These are phyloP conservation scores for Phaetusa simplex DNA, from an alignment of 2,113 vertebrate species.

Conservation along the genomic window DNA sequence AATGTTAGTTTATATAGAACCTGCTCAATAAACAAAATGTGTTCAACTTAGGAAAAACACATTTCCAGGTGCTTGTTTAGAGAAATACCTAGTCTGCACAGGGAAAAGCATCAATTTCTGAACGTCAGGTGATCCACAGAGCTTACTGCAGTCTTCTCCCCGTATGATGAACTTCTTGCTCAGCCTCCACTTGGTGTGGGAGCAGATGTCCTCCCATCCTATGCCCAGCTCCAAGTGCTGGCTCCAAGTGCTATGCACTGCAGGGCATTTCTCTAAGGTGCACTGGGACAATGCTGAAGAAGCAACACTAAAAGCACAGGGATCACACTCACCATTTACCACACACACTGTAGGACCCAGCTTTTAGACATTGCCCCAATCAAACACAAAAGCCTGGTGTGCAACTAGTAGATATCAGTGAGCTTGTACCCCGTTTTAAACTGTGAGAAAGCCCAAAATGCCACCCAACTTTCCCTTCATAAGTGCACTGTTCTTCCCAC, in stretches of 20 bases:
- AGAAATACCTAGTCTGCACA: neutral
- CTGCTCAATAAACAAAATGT: neutral
- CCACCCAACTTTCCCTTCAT: neutral
- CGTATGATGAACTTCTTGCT: neutral
- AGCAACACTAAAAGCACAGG: accelerated
- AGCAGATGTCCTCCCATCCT: neutral
- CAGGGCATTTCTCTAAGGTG: neutral
- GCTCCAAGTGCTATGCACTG: neutral
- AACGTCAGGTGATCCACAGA: neutral
- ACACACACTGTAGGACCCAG: neutral
- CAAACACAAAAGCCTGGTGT: neutral
- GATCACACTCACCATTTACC: neutral
- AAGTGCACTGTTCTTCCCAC: neutral
- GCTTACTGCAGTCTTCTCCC: neutral
- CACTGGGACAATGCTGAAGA: neutral
- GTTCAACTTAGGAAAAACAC: neutral
- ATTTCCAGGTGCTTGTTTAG: neutral
- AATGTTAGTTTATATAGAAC: neutral
- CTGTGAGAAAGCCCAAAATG: neutral
- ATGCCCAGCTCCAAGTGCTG: neutral
- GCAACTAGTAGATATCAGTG: neutral
- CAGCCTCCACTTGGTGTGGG: neutral
- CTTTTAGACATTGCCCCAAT: neutral
- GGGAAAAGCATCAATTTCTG: neutral
- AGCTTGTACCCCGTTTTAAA: neutral